Percentiles rank a stretch among this genome's conserved stretches.
Conservation (phyloP, 2,888 invertebrate species). For the Leptinotarsa peninsularis region DNA sequence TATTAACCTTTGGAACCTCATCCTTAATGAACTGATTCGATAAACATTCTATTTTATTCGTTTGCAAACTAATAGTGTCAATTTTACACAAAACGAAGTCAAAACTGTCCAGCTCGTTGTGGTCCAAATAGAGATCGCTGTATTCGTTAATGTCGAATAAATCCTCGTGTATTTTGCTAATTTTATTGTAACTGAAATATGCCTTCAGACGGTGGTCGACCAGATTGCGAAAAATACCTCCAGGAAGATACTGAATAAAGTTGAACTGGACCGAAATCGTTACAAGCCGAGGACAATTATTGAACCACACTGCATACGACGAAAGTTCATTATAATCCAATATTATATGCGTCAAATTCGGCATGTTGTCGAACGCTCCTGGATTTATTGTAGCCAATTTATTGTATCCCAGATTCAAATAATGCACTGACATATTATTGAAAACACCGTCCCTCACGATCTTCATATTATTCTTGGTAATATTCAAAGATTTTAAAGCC, state of each 20-base stretch:
- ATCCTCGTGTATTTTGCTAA: slow-evolving; percentile 51
- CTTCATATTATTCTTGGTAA: slow-evolving; percentile 53
- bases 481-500: slow-evolving; percentile 49
- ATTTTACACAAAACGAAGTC: slow-evolving; percentile 48
- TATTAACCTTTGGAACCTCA: slow-evolving; percentile 50
- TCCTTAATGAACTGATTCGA: slow-evolving; percentile 53
- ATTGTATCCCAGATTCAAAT: slow-evolving; percentile 55
- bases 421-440: slow-evolving; percentile 49
- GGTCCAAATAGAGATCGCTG: slow-evolving; percentile 53
- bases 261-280: slow-evolving; percentile 54
- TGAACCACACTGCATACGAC: slow-evolving; percentile 51
- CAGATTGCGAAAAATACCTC: slow-evolving; percentile 50
- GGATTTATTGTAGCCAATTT: slow-evolving; percentile 51
- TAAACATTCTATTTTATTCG: slow-evolving; percentile 54
- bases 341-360: slow-evolving; percentile 47
- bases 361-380: slow-evolving; percentile 56
- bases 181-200: slow-evolving; percentile 56
- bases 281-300: slow-evolving; percentile 51
- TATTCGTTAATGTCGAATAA: slow-evolving; percentile 52
- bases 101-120: slow-evolving; percentile 53
- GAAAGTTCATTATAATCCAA: slow-evolving; percentile 56
- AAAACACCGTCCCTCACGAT: slow-evolving; percentile 53
- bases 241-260: slow-evolving; percentile 53
- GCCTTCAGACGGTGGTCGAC: slow-evolving; percentile 47
- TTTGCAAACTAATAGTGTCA: slow-evolving; percentile 51